Evolutionary conservation across 2,888 invertebrate genomes (phyloP).

Genomic region (Cheilosia impressa): DNA sequence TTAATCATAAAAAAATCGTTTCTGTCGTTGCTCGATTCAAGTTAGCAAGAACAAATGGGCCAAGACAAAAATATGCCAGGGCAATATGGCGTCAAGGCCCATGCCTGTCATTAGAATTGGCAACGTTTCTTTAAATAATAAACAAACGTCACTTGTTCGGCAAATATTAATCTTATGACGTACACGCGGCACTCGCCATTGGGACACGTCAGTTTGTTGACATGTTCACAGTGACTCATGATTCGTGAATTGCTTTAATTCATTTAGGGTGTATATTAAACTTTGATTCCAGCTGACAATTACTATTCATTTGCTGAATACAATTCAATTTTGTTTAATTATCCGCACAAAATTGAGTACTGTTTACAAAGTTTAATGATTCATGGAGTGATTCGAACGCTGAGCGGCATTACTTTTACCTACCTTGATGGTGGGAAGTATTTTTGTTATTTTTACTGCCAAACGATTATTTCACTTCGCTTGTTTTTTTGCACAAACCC

Average conservation of each 20-base stretch:
- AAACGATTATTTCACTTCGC: too few species aligned
- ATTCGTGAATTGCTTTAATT: neutral
- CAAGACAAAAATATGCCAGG: neutral
- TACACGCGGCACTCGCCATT: neutral
- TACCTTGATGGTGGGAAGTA: too few species aligned
- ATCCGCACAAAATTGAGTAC: too few species aligned
- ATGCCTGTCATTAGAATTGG: neutral
- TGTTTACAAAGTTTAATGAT: too few species aligned
- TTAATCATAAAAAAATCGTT: too few species aligned
- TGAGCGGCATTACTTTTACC: too few species aligned
- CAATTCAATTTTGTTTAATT: too few species aligned
- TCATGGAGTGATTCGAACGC: too few species aligned
- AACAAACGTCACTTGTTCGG: neutral
- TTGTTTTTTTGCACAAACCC: too few species aligned
- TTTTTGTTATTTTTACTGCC: too few species aligned
- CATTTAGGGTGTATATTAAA: neutral
- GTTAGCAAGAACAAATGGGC: neutral
- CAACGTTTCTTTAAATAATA: neutral
- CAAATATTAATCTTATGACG: neutral
- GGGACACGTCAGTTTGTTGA: neutral
- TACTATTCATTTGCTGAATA: too few species aligned
- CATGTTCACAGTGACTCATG: neutral
- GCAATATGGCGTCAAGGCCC: neutral
- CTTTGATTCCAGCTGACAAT: neutral
- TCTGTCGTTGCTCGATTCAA: neutral